Conservation (phyloP, 2,113 vertebrate genomes). For the Meriones unguiculatus region DNA sequence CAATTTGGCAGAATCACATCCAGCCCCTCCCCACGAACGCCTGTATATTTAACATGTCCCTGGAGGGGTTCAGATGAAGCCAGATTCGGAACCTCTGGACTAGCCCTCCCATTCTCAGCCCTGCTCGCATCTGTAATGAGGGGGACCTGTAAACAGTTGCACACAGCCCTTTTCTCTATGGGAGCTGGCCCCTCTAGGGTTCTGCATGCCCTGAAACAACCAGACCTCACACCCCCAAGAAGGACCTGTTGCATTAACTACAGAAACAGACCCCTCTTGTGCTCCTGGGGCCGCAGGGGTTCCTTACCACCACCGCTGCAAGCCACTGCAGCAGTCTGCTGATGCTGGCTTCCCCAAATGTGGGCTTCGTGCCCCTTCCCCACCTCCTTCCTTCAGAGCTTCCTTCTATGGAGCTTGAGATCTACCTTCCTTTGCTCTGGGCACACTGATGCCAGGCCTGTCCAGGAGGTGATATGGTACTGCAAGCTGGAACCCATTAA, state of each 20-base stretch:
- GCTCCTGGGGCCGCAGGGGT: constrained; percentile 13
- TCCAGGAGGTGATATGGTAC: neutral
- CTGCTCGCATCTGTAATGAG: constrained; percentile 52
- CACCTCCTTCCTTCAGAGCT: neutral
- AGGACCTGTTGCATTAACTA: constrained; percentile 64
- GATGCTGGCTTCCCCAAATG: constrained; percentile 32
- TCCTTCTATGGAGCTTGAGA: constrained; percentile 40
- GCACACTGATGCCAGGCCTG: neutral
- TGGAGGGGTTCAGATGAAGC: constrained; percentile 40
- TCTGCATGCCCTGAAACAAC: constrained; percentile 64
- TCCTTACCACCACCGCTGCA: neutral
- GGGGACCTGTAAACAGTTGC: constrained; percentile 56
- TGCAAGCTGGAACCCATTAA: constrained; percentile 35
- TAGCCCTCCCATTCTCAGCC: constrained; percentile 34
- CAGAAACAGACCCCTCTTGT: constrained; percentile 78
- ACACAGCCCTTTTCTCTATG: constrained; percentile 63
- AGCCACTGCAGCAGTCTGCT: constrained; percentile 42
- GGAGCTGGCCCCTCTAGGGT: constrained; percentile 46
- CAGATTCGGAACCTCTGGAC: constrained; percentile 20
- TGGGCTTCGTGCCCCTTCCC: neutral
- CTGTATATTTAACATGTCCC: constrained; percentile 56
- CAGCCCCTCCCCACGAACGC: neutral
- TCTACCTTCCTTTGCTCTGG: constrained; percentile 23
- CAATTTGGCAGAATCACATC: constrained; percentile 50
- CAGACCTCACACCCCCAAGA: constrained; percentile 73